phyloP scores from a whole-genome alignment of 2,797 vertebrate genomes.

The Tokudaia tokunoshimensis region DNA sequence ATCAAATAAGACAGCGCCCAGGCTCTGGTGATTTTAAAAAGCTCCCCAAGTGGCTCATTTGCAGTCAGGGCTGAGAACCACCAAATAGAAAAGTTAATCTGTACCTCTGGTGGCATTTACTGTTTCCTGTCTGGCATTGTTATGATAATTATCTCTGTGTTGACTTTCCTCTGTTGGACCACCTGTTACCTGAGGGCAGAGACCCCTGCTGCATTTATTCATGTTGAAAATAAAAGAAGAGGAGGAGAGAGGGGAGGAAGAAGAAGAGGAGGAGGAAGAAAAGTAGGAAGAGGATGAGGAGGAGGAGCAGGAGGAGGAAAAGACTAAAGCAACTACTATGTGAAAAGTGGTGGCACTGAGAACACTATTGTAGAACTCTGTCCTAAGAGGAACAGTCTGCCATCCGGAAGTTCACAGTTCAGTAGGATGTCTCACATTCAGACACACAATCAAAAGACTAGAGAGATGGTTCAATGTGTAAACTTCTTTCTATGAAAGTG shows the following conservation, averaged over 20 bases:
- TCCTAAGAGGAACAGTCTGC: not conserved
- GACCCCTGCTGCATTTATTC: constrained; percentile 42
- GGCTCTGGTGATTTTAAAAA: not conserved
- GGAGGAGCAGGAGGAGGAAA: not conserved
- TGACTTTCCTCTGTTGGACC: constrained; percentile 12
- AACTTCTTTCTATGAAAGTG: not conserved
- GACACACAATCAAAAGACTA: not conserved
- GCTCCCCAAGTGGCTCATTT: constrained; percentile 50
- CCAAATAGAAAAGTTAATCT: constrained; percentile 55
- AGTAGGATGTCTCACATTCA: not conserved
- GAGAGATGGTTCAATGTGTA: not conserved
- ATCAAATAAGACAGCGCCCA: constrained; percentile 19
- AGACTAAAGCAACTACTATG: constrained; percentile 59
- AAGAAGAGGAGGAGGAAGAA: not conserved
- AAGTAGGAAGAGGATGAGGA: not conserved
- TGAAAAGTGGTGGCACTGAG: not conserved
- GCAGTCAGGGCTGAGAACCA: constrained; percentile 52
- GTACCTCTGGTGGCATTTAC: constrained; percentile 23
- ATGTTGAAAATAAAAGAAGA: not conserved
- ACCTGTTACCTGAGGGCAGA: constrained; percentile 37
- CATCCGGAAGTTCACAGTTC: not conserved
- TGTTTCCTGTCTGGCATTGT: constrained; percentile 48
- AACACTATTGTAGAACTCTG: not conserved
- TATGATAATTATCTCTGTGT: constrained; percentile 68
- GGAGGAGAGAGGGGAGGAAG: not conserved